A percentile compares a stretch with the other conserved stretches of the same genome.
Conservation (phyloP, 1,140 invertebrate species). For the Yoshiicerus persimilis region DNA sequence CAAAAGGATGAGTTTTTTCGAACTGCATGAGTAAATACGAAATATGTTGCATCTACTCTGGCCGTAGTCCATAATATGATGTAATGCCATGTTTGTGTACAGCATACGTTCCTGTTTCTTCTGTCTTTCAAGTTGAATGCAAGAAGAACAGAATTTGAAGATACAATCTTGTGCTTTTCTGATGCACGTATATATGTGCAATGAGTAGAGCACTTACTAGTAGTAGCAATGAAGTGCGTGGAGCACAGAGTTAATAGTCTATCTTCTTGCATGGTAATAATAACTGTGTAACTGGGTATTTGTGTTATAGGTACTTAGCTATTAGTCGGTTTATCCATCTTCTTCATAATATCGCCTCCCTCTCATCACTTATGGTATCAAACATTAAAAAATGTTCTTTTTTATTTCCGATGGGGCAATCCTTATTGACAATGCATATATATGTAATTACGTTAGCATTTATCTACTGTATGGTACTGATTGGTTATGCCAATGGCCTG, state of each 20-base stretch:
- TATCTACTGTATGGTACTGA: not conserved
- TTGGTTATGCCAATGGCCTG: not conserved
- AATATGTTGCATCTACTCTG: not conserved
- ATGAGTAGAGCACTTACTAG: not conserved
- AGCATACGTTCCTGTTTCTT: not conserved
- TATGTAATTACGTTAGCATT: not conserved
- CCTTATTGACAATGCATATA: not conserved
- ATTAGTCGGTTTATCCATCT: not conserved
- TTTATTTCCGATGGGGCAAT: not conserved
- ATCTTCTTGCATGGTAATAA: not conserved
- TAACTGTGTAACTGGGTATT: not conserved
- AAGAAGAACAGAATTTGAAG: not conserved
- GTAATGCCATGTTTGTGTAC: not conserved
- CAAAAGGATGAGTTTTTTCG: conserved; percentile 4
- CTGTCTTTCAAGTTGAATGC: not conserved
- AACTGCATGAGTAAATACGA: not conserved
- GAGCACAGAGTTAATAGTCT: not conserved
- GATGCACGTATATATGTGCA: not conserved
- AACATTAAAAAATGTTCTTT: not conserved
- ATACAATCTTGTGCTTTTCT: not conserved
- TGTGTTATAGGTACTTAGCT: not conserved
- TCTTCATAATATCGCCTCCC: not conserved
- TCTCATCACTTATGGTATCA: too few species aligned
- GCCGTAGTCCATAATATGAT: not conserved
- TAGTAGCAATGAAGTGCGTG: not conserved